Evolutionary conservation across 2,797 vertebrate species (phyloP).

Genomic region (Sebastes goodei): DNA sequence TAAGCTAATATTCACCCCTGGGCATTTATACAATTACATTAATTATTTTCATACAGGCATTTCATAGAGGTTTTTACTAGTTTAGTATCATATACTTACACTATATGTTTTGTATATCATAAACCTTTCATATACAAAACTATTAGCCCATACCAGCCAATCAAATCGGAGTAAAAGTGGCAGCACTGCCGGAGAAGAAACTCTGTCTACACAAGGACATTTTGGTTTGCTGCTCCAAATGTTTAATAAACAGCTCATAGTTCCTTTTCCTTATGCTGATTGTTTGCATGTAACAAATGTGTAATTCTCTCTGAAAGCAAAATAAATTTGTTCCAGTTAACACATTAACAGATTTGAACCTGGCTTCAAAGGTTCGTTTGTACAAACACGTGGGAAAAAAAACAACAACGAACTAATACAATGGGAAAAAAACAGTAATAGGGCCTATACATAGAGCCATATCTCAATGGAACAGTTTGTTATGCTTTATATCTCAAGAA

Average conservation of each 20-base stretch:
- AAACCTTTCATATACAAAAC: not conserved
- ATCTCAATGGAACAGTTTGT: not conserved
- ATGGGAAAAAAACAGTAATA: not conserved
- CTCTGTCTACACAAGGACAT: not conserved
- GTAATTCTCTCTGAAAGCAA: not conserved
- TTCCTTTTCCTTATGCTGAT: not conserved
- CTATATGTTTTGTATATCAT: not conserved
- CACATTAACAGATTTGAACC: not conserved
- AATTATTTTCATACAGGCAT: not conserved
- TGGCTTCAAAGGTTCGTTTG: not conserved
- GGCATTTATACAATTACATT: not conserved
- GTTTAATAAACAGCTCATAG: not conserved
- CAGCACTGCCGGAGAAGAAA: not conserved
- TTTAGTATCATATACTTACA: not conserved
- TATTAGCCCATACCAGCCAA: not conserved
- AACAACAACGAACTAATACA: not conserved
- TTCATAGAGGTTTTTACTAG: not conserved
- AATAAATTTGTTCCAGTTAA: not conserved
- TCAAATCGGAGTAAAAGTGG: not conserved
- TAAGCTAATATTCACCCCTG: no score
- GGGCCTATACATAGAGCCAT: not conserved
- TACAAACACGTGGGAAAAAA: not conserved
- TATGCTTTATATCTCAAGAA: not conserved
- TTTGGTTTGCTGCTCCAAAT: not conserved
- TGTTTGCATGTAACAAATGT: not conserved